phyloP scores from a whole-genome alignment of 2,113 vertebrate genomes.

The Thunnus maccoyii region DNA sequence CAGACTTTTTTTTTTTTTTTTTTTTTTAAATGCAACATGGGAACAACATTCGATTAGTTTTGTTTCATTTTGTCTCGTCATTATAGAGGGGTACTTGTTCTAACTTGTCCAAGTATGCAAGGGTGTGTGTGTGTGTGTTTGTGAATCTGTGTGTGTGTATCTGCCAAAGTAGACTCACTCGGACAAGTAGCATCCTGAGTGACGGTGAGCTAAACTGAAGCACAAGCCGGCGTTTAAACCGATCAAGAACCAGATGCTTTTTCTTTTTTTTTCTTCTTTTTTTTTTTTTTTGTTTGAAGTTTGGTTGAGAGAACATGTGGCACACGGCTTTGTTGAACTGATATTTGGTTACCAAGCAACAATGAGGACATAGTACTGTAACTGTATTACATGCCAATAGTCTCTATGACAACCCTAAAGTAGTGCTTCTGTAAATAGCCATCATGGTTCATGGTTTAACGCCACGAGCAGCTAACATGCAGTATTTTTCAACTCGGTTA shows the following conservation, averaged over 20 bases:
- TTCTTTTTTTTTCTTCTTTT: background rate
- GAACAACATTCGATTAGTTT: conserved; percentile 62
- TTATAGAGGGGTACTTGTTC: conserved; percentile 5
- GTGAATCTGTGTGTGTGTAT: conserved; percentile 1
- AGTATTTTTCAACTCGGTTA: conserved; percentile 39
- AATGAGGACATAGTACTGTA: conserved; percentile 21
- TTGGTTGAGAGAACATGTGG: background rate
- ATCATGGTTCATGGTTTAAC: conserved; percentile 15
- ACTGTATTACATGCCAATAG: conserved; percentile 12
- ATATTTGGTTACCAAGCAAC: conserved; percentile 64
- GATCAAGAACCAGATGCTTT: conserved; percentile 2
- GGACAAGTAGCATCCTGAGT: conserved; percentile 32
- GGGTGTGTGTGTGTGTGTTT: conserved; percentile 13
- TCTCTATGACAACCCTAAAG: conserved; percentile 51
- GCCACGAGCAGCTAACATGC: conserved; percentile 22
- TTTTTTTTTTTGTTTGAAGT: background rate
- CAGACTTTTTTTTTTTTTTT: conserved; percentile 14
- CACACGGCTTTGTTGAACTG: conserved; percentile 19
- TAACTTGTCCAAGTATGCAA: conserved; percentile 3
- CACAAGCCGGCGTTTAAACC: conserved; percentile 44
- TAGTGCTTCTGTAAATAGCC: conserved; percentile 48
- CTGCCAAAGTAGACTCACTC: conserved; percentile 22
- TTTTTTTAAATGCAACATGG: conserved; percentile 62
- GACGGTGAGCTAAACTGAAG: conserved; percentile 9
- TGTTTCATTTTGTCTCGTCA: conserved; percentile 15